Conservation (phyloP, 2,113 vertebrate species). For the Microcebus griseorufus region DNA sequence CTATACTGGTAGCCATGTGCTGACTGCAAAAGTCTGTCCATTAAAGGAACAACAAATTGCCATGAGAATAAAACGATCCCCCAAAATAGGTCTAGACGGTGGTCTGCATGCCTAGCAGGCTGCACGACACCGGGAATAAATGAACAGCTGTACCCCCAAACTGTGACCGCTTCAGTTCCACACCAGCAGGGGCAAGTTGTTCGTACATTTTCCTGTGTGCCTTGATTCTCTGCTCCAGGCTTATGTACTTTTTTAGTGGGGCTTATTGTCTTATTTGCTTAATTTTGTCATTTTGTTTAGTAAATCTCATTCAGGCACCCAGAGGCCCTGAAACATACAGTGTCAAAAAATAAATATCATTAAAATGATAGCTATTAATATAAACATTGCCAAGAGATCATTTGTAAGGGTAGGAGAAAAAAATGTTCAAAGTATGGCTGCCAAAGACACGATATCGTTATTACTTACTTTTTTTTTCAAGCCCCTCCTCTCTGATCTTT, state of each 20-base stretch:
- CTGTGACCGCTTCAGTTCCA: not conserved
- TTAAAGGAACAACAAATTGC: not conserved
- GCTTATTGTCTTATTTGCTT: conserved; percentile 59
- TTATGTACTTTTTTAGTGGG: not conserved
- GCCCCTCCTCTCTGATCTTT: not conserved
- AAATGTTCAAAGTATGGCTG: not conserved
- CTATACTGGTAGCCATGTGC: not conserved
- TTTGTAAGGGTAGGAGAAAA: conserved; percentile 39
- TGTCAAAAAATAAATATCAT: conserved; percentile 53
- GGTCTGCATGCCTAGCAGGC: not conserved
- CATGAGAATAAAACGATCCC: not conserved
- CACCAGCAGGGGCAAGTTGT: not conserved
- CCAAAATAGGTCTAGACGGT: not conserved
- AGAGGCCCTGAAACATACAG: conserved; percentile 46
- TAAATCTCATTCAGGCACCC: conserved; percentile 24
- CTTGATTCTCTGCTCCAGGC: conserved; percentile 13
- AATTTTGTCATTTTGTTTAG: conserved; percentile 58
- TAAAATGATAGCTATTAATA: conserved; percentile 62
- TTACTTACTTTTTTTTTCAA: not conserved
- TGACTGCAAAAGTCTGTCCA: not conserved
- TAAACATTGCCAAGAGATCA: conserved; percentile 49
- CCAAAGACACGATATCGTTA: not conserved
- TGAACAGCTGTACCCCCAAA: not conserved
- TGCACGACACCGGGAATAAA: not conserved
- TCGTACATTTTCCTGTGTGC: not conserved